Evolutionary conservation across 2,888 invertebrate genomes (phyloP), one percentile per base, ranked within the genome.

Genomic region (Campoplex capitator): DNA sequence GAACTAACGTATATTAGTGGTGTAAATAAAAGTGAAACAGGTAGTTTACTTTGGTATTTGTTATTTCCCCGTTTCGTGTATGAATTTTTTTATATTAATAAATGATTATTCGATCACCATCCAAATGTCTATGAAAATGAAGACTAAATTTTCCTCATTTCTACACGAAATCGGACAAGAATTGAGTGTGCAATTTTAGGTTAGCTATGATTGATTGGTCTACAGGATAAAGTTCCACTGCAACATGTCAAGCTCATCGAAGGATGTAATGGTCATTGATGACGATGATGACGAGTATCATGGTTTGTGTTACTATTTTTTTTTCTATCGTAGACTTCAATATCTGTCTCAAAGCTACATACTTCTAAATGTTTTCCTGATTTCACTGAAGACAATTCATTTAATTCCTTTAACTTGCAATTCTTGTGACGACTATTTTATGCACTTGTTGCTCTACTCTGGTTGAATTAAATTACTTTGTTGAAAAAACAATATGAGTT

Each of bases 281-380:
- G 90, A 89, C 68, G 82, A 85, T 9, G 88, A 92, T 54, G 83
- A 89, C 8, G 88, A 91, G 42, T 91, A 91, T 84, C 68, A 92
- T 90, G 93, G 93, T 93, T 81, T 58, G 86, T 89, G 42, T n/a
- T 75, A 73, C 13, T 71, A 23, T 67, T 48, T 23, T 82, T 68
- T 68, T n/a, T 7, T 48, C 45, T 11, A 7, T 42, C 13, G 1
- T 8, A 75, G 16, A 45, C 32, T 3, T 23, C 2, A n/a, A 35
- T 16, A 16, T 71, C 6, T 51, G 45, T 2, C 28, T 35, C n/a
- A 35, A 54, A 54, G 16, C 32, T 7, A 35, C 9, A 65, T 77
- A 51, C 23, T 16, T 23, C 1, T 18, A 42, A 48, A 32, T 28
- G 11, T 67, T 18, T 48, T 7, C 3, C 7, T 3, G 18, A 56